Base-by-base conservation (phyloP, 1,140 invertebrate genomes). In the Monochamus saltuarius region DNA sequence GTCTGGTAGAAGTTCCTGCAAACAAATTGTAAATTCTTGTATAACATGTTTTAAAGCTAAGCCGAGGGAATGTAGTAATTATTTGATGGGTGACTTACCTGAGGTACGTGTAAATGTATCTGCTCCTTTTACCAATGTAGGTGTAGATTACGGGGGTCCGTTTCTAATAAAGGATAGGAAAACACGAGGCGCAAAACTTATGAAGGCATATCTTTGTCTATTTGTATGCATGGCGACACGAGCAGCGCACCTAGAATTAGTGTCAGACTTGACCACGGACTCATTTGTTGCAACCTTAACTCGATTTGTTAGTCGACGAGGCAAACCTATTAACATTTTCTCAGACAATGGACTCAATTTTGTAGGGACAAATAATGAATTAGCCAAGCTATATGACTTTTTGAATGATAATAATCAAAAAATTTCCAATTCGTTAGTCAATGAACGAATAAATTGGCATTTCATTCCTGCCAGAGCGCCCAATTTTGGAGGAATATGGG, bases 181-280 rank as follows among this genome's bases (percentile, higher is more conserved):
- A 1, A 9, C n/a, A 8, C 6, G 55, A 9, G n/a, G 13, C 13
- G 8, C 8, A 1, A 47, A 36, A 34, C 9, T 19, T 1, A 14
- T 35, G n/a, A 57, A 57, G 29, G 9, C 8, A 14, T 57, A 57
- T 19, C 13, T 57, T 11, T 46, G 17, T 29, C 35, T 57, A 7
- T 57, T 57, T 16, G 43, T 47, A 4, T 57, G 55, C 47, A 34
- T 57, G n/a, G 11, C 55, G 0, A 65, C 65, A 0, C 63, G 65
- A 34, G 74, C 76, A 0, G 56, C 76, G 2, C 74, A 77, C 58
- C 57, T 77, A 14, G 75, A 78, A 49, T 49, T 74, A 0, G 69
- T 75, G 0, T 47, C 34, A 7, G 67, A 70, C 52, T 42, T 77
- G n/a, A 61, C 57, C 7, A 43, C 50, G 10, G 50, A 45, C 4